A percentile compares a stretch with the other conserved stretches of the same genome.
phyloP scores from a whole-genome alignment of 2,797 vertebrate species.

The Australoheros facetus region DNA sequence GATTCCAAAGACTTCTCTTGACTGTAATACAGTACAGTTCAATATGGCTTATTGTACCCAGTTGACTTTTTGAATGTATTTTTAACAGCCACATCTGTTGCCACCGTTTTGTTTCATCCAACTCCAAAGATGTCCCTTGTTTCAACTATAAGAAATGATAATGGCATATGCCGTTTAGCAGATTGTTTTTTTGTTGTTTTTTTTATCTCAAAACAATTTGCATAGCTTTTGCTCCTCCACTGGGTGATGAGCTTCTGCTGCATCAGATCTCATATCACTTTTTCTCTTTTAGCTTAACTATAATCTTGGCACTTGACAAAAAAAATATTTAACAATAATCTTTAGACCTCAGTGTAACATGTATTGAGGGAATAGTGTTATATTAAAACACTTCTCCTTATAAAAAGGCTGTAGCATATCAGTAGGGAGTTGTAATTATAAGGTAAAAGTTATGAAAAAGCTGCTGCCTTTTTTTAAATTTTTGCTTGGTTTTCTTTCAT shows the following conservation, averaged over 20 bases:
- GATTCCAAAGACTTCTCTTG: slow-evolving; percentile 75
- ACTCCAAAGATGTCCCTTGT: slow-evolving; percentile 74
- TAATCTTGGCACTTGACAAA: slow-evolving; percentile 11
- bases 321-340: slow-evolving; percentile 1
- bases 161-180: slow-evolving; percentile 67
- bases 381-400: neutral
- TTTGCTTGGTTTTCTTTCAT: neutral
- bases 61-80: slow-evolving; percentile 79
- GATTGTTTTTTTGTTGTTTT: slow-evolving; percentile 25
- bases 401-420: neutral
- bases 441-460: neutral
- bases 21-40: slow-evolving; percentile 77
- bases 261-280: slow-evolving; percentile 7
- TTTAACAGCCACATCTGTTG: slow-evolving; percentile 81
- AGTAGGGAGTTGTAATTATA: neutral
- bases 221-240: slow-evolving; percentile 40
- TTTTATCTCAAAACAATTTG: slow-evolving; percentile 53
- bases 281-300: slow-evolving; percentile 24
- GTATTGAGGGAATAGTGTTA: neutral
- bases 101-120: slow-evolving; percentile 69
- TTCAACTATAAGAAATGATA: slow-evolving; percentile 78
- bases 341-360: slow-evolving; percentile 7
- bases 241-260: slow-evolving; percentile 44
- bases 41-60: slow-evolving; percentile 80
- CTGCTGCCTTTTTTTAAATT: neutral